These are phyloP conservation scores for Xanthia icteritia DNA, from an alignment of 2,888 invertebrate species.

Conservation along the genomic window DNA sequence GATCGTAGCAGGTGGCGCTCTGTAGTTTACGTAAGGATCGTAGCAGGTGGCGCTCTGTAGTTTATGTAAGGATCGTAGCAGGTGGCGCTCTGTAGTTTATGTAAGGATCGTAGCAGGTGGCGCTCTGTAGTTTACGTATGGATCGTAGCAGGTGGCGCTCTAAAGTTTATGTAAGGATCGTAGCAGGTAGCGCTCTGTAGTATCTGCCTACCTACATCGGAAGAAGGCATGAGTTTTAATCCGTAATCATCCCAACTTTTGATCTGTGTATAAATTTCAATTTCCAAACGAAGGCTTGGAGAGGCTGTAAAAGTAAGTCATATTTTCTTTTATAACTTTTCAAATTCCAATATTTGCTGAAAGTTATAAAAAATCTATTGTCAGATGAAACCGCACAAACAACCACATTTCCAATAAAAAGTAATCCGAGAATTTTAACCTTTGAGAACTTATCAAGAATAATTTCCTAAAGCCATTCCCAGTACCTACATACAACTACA, in stretches of 20 bases:
- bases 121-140: not conserved
- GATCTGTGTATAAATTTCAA: not conserved
- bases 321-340: not conserved
- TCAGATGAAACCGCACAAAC: conserved; percentile 22
- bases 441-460: conserved; percentile 1
- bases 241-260: not conserved
- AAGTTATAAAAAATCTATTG: not conserved
- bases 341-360: not conserved
- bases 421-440: not conserved
- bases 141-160: no score
- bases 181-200: not conserved
- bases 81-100: not conserved
- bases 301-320: not conserved
- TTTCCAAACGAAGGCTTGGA: not conserved
- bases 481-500: not conserved
- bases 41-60: not conserved
- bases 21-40: not conserved
- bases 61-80: not conserved
- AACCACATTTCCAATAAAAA: conserved; percentile 22
- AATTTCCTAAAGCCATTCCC: conserved; percentile 22
- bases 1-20: no score
- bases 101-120: not conserved
- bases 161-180: not conserved
- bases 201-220: not conserved
- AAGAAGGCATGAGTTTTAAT: not conserved